Base-by-base conservation (phyloP, 2,888 invertebrate species). In the Sthenelais limicola region DNA sequence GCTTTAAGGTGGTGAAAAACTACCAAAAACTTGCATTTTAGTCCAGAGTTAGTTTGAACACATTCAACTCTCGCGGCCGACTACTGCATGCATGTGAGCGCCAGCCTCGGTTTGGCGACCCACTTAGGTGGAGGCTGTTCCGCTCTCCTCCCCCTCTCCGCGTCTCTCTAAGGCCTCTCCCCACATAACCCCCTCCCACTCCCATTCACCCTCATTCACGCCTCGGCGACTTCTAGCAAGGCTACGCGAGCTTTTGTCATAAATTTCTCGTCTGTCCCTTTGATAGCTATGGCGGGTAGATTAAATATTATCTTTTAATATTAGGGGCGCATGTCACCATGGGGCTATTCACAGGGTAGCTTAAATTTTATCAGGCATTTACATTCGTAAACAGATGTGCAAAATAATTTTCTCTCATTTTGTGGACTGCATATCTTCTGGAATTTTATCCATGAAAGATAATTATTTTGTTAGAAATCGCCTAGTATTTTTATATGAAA, bases 81-180 rank as follows among this genome's bases (percentile, higher is more conserved):
- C 21, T 43, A 21, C 38, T 35, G 38, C 21, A 43, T 62, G 62
- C 62, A 38, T 62, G 33, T 43, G 15, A 43, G 38, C 43, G 18
- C 9, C 43, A 43, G 35, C 58, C 38, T 43, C 62, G 62, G n/a
- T n/a, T 62, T 35, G 24, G 62, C 62, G 62, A 62, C 62, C 62
- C 62, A 62, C 62, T 62, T 62, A 38, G 24, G n/a, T n/a, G n/a
- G n/a, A 18, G 35, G 62, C 62, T 38, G 62, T 62, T 38, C 62
- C 35, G 38, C 21, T 38, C 9, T 9, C 35, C 62, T 38, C 62
- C 62, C n/a, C n/a, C n/a, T n/a, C n/a, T n/a, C n/a, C n/a, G n/a
- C n/a, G n/a, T n/a, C n/a, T n/a, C n/a, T n/a, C n/a, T n/a, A n/a
- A n/a, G n/a, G n/a, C n/a, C n/a, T n/a, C n/a, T n/a, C n/a, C n/a